A percentile compares a stretch with the other conserved stretches of the same genome.
Conservation (phyloP, 2,113 vertebrate species). For the Myotis lucifugus region DNA sequence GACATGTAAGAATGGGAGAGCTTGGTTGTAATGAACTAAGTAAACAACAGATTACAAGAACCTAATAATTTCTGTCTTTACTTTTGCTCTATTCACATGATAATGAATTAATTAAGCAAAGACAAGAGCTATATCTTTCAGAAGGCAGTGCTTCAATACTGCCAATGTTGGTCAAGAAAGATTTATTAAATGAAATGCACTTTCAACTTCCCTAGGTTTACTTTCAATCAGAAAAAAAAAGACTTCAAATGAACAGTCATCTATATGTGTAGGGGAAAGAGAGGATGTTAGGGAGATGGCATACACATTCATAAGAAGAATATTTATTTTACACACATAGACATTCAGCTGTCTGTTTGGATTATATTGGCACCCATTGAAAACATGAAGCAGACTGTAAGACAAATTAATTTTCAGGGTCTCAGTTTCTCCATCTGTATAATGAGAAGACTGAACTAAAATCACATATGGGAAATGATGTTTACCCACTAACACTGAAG, state of each 20-base stretch:
- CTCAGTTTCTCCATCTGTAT: constrained; percentile 19
- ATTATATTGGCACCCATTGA: background rate
- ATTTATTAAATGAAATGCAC: background rate
- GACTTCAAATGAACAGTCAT: background rate
- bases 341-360: background rate
- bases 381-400: background rate
- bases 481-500: background rate
- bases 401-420: background rate
- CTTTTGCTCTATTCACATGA: background rate
- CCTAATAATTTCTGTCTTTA: background rate
- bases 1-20: background rate
- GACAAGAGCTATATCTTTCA: background rate
- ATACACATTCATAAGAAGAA: background rate
- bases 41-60: background rate
- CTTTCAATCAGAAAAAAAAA: background rate
- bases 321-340: background rate
- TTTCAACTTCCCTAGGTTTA: background rate
- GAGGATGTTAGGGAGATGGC: background rate
- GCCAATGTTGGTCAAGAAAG: background rate
- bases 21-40: background rate
- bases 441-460: constrained; percentile 27
- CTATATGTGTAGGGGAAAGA: rapidly evolving
- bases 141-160: background rate
- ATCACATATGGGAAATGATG: background rate
- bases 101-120: background rate